Evolutionary conservation across 2,888 invertebrate genomes (phyloP).

Genomic region (Caenorhabditis sp.): DNA sequence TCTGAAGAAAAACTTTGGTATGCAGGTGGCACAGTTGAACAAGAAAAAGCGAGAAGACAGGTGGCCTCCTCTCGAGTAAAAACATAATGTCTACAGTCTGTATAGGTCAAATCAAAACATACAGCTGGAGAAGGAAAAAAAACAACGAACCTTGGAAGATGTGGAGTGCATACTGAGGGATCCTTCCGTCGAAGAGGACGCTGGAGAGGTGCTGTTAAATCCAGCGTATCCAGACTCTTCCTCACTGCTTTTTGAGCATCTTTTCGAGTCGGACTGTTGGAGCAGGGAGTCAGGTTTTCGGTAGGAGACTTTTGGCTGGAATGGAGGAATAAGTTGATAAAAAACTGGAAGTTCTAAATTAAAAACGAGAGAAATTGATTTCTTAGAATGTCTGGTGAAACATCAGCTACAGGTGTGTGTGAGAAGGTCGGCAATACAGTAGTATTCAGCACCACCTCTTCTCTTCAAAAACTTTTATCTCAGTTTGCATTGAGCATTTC

Average conservation of each 20-base stretch:
- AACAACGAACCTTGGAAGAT: conserved; percentile 65
- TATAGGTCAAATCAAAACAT: conserved; percentile 14
- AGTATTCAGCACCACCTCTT: no score
- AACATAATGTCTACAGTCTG: neutral
- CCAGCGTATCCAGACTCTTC: conserved; percentile 77
- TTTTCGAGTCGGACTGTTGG: conserved; percentile 28
- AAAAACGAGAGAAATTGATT: no score
- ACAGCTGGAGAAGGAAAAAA: neutral
- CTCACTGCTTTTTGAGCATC: conserved; percentile 73
- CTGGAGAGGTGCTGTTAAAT: conserved; percentile 73
- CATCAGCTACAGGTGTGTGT: no score
- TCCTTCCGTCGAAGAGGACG: conserved; percentile 74
- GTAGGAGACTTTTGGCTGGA: conserved; percentile 56
- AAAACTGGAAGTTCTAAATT: no score
- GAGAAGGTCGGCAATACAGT: no score
- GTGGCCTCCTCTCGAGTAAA: conserved; percentile 4
- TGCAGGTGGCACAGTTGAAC: conserved; percentile 11
- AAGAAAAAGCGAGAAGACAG: conserved; percentile 1
- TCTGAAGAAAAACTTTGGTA: conserved; percentile 35
- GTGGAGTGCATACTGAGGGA: conserved; percentile 71
- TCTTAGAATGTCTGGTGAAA: no score
- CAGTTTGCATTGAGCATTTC: no score
- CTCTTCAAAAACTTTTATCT: no score
- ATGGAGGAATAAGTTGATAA: no score
- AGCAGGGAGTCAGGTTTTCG: conserved; percentile 38